A percentile compares a stretch with the other conserved stretches of the same genome.
Evolutionary conservation across 1,140 invertebrate species (phyloP).

Genomic region (roundworm (Caenorhabditis elegans)): DNA sequence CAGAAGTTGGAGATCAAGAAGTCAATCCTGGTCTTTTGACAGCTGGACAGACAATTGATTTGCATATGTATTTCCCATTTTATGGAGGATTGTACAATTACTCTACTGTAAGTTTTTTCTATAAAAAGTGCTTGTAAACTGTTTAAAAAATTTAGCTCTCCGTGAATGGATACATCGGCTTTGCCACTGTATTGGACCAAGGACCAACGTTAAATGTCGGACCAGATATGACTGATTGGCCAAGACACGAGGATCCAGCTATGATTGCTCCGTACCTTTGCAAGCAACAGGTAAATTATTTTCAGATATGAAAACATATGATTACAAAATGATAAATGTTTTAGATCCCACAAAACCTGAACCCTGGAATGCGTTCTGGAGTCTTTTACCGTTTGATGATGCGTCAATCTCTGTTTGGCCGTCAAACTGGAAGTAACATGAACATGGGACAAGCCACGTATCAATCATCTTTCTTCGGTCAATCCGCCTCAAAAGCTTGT

Average conservation of each 20-base stretch:
- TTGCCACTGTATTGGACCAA: slow-evolving; percentile 65
- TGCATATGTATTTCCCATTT: slow-evolving; percentile 65
- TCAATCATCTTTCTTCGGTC: slow-evolving; percentile 59
- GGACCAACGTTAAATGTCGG: slow-evolving; percentile 66
- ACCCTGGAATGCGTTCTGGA: slow-evolving; percentile 59
- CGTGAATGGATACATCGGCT: slow-evolving; percentile 66
- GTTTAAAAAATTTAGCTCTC: slow-evolving; percentile 60
- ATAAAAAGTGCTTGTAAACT: too few species aligned
- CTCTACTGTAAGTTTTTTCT: slow-evolving; percentile 59
- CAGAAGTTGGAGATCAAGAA: slow-evolving; percentile 61
- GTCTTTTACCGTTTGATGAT: slow-evolving; percentile 65
- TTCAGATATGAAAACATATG: background rate
- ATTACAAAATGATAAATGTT: too few species aligned
- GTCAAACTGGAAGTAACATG: slow-evolving; percentile 58
- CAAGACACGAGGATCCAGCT: slow-evolving; percentile 64
- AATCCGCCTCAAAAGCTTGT: slow-evolving; percentile 52
- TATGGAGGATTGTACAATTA: slow-evolving; percentile 66
- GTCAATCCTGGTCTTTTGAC: slow-evolving; percentile 64
- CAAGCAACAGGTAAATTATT: slow-evolving; percentile 57
- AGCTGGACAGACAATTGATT: slow-evolving; percentile 65
- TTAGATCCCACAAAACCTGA: slow-evolving; percentile 60
- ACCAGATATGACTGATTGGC: slow-evolving; percentile 65
- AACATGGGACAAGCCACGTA: slow-evolving; percentile 53
- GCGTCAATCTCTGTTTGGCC: slow-evolving; percentile 63
- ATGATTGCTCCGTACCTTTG: slow-evolving; percentile 66